Base-by-base conservation (phyloP, 2,888 invertebrate species). In the Aphidius colemani region DNA sequence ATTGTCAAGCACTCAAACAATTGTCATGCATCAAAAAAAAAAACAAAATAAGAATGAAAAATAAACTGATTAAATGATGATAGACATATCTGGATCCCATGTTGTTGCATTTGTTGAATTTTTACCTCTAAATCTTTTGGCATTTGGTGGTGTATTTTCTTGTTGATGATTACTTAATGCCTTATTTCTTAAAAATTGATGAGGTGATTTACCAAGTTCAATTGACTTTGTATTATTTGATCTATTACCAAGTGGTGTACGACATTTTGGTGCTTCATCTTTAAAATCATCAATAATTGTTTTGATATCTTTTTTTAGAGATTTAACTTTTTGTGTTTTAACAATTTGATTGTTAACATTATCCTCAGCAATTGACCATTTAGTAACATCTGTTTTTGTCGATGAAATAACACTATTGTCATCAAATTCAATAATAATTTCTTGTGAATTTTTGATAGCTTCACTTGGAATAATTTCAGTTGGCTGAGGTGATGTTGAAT, bases 171-270 rank as follows among this genome's bases (percentile, higher is more conserved):
- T 61, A 7, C 69, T 67, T 5, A 69, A 66, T 39, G 46, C 65
- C 63, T 73, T 78, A 43, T 64, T 72, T 30, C 69, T 72, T 39
- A 74, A 67, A 10, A 68, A 45, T 45, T 72, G 72, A 63, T 74
- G 75, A 0, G 75, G 75, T 2, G 77, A 74, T 57, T 74, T 75
- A 6, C 57, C 62, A 41, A 62, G 40, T 7, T 68, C 61, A 5
- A 59, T 53, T 57, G 71, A 70, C 30, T 67, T 67, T 41, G 68
- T 64, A 43, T 77, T 77, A 49, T 79, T 80, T 6, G 78, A 80
- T 57, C 80, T 70, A 63, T 78, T 80, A 53, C 73, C 73, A 43
- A 81, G 69, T 40, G 81, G 80, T 56, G 77, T 77, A 60, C 80
- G 78, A 70, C 67, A 71, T 76, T 78, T 64, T 57, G 70, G 68